These are phyloP conservation scores for Drosophila longiperda DNA, from an alignment of 2,888 invertebrate species.

Conservation along the genomic window DNA sequence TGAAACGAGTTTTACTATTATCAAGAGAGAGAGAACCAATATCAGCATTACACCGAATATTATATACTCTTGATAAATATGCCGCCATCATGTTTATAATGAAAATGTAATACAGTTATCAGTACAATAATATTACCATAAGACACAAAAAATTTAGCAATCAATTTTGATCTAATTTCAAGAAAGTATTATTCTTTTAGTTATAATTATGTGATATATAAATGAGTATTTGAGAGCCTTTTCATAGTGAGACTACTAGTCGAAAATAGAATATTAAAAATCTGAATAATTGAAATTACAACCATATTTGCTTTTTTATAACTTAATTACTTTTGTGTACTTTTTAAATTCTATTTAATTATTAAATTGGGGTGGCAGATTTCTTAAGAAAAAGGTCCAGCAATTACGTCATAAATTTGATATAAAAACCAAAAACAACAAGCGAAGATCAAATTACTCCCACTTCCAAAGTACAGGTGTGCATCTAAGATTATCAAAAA, in stretches of 20 bases:
- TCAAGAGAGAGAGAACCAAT: background rate
- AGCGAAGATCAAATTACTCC: background rate
- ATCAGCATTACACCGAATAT: background rate
- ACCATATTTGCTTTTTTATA: background rate
- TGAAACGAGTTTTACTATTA: background rate
- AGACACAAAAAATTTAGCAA: background rate
- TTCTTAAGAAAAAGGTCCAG: background rate
- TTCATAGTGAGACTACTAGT: background rate
- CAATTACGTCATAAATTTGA: background rate
- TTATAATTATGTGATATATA: background rate
- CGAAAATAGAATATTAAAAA: background rate
- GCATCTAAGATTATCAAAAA: background rate
- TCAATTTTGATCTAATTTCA: background rate
- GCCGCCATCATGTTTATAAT: background rate
- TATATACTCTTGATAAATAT: background rate
- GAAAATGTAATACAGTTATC: background rate
- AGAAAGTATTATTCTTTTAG: background rate
- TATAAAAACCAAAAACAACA: background rate
- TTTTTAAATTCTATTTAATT: background rate
- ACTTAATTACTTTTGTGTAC: background rate
- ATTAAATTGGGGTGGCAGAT: constrained; percentile 31
- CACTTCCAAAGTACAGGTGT: background rate
- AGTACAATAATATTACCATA: background rate
- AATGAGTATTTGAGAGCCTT: background rate
- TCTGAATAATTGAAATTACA: background rate